A percentile compares a stretch with the other conserved stretches of the same genome.
These are phyloP conservation scores for Dioctria linearis DNA, from an alignment of 2,888 invertebrate genomes.

Conservation along the genomic window DNA sequence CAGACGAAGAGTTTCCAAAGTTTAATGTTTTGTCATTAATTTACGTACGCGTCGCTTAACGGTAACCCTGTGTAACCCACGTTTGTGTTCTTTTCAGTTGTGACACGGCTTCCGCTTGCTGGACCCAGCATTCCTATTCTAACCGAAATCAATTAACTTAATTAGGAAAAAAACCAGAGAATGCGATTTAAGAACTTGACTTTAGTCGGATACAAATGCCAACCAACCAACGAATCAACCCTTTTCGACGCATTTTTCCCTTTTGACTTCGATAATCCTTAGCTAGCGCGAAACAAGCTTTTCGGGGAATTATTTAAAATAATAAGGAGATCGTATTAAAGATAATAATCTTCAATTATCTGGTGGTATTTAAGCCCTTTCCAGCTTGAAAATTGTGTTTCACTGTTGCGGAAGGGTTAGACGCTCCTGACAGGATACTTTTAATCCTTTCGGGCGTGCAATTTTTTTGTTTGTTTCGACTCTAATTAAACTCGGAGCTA, in stretches of 20 bases:
- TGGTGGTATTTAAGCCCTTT: slow-evolving; percentile 54
- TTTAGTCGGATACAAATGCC: slow-evolving; percentile 11
- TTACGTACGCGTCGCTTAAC: slow-evolving; percentile 53
- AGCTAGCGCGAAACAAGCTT: slow-evolving; percentile 56
- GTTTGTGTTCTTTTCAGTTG: background rate
- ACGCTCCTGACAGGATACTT: slow-evolving; percentile 33
- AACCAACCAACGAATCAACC: background rate
- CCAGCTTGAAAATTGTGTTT: slow-evolving; percentile 25
- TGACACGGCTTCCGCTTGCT: slow-evolving; percentile 20
- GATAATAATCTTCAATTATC: slow-evolving; percentile 59
- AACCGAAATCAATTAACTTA: slow-evolving; percentile 58
- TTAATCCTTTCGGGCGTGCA: slow-evolving; percentile 54
- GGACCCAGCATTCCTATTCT: slow-evolving; percentile 39
- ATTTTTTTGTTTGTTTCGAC: slow-evolving; percentile 56
- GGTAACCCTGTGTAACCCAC: slow-evolving; percentile 21
- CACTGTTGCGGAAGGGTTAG: slow-evolving; percentile 23
- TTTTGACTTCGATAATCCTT: slow-evolving; percentile 47
- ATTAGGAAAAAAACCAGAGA: slow-evolving; percentile 54
- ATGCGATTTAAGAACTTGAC: slow-evolving; percentile 52
- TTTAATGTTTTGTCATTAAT: slow-evolving; percentile 59
- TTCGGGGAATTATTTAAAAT: slow-evolving; percentile 57
- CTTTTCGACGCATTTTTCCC: slow-evolving; percentile 6
- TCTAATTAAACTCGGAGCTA: slow-evolving; percentile 55
- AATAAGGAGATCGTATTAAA: slow-evolving; percentile 58
- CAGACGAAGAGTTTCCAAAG: slow-evolving; percentile 47